A percentile compares a stretch with the other conserved stretches of the same genome.
Conservation (phyloP, 2,888 invertebrate genomes). For the Trachelus tabidus region DNA sequence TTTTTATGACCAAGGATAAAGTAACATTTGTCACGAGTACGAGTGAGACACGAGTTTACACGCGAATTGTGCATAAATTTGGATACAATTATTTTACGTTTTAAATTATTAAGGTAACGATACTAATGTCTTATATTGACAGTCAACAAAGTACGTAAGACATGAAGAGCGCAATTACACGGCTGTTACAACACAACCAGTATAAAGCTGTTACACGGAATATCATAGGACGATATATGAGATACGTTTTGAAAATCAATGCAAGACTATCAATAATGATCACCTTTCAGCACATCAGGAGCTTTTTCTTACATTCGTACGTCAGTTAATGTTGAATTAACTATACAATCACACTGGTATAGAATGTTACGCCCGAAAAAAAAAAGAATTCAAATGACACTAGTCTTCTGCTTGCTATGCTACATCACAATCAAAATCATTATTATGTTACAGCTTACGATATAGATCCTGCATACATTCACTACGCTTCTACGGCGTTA, state of each 20-base stretch:
- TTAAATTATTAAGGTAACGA: background rate
- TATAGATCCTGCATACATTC: background rate
- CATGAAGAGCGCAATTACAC: background rate
- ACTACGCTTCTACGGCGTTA: background rate
- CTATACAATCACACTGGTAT: conserved; percentile 14
- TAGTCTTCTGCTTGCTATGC: conserved; percentile 28
- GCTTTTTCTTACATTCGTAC: conserved; percentile 26
- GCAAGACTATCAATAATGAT: conserved; percentile 53
- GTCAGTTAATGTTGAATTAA: conserved; percentile 22
- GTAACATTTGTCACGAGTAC: too few relatives aligned
- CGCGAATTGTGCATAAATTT: background rate
- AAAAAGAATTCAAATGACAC: conserved; percentile 19
- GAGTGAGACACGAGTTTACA: background rate
- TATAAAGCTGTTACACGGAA: conserved; percentile 32
- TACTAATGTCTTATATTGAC: background rate
- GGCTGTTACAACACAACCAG: conserved; percentile 50
- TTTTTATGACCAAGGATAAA: background rate
- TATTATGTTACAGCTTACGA: conserved; percentile 20
- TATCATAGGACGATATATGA: background rate
- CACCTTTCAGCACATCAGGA: conserved; percentile 40
- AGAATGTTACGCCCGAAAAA: conserved; percentile 18
- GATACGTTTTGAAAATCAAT: conserved; percentile 37
- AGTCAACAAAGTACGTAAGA: background rate
- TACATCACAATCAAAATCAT: conserved; percentile 44
- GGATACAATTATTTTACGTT: background rate